phyloP scores from a whole-genome alignment of 1,140 invertebrate genomes.

The Pogonognathellus flavescens region DNA sequence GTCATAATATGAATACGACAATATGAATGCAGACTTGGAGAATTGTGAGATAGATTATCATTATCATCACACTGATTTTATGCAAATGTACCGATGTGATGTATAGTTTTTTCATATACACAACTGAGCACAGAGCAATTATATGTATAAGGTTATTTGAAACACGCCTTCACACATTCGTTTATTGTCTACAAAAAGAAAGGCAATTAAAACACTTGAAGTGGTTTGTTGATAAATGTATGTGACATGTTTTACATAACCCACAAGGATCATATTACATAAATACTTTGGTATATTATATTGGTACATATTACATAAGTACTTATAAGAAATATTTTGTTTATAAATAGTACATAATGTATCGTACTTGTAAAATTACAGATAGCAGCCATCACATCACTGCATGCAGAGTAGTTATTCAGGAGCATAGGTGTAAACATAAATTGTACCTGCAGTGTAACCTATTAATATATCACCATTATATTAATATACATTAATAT shows the following conservation, averaged over 20 bases:
- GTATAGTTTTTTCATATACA: too few species aligned
- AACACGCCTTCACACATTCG: too few species aligned
- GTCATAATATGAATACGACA: too few species aligned
- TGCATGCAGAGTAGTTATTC: not conserved
- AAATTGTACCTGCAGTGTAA: conserved; percentile 68
- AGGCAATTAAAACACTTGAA: too few species aligned
- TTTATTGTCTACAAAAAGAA: too few species aligned
- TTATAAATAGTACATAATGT: not conserved
- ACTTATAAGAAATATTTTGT: not conserved
- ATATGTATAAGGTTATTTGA: not conserved
- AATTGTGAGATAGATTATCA: too few species aligned
- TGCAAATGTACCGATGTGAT: too few species aligned
- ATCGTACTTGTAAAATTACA: not conserved
- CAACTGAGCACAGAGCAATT: not conserved
- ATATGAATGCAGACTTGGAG: too few species aligned
- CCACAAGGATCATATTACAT: not conserved
- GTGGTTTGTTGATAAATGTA: too few species aligned
- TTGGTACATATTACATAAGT: not conserved
- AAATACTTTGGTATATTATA: not conserved
- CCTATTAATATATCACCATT: conserved; percentile 65
- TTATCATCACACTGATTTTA: too few species aligned
- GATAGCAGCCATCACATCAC: not conserved
- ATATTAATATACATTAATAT: not conserved
- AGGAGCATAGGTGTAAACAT: conserved; percentile 69
- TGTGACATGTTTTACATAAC: not conserved